Percentiles rank a stretch among this genome's conserved stretches.
Evolutionary conservation across 2,113 vertebrate species (phyloP).

Genomic region (Vidua macroura): DNA sequence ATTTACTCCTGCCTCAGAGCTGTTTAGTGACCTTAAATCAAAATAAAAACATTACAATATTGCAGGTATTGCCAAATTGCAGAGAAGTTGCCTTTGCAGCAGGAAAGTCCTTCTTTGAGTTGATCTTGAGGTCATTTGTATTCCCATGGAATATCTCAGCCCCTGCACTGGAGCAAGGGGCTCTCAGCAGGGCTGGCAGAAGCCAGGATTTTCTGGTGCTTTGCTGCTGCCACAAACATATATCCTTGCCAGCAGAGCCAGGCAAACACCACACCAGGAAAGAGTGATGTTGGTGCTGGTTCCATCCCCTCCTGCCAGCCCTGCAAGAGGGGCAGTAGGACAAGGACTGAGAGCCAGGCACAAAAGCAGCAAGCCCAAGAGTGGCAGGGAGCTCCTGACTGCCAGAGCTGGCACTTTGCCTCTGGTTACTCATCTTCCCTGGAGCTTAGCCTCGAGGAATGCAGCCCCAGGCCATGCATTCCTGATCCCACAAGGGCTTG

Average conservation of each 20-base stretch:
- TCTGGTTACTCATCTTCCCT: background rate
- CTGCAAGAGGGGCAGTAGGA: background rate
- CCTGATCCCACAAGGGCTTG: background rate
- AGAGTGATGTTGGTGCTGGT: fast-evolving
- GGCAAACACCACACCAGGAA: background rate
- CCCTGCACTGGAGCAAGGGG: fast-evolving
- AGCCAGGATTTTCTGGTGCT: background rate
- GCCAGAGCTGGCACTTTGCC: background rate
- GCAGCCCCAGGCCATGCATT: background rate
- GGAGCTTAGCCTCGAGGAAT: background rate
- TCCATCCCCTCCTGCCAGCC: background rate
- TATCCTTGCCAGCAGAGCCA: fast-evolving
- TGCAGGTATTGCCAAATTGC: background rate
- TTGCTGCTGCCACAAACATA: fast-evolving
- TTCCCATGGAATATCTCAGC: fast-evolving
- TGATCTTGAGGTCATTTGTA: background rate
- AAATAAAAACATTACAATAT: background rate
- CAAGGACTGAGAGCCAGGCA: fast-evolving
- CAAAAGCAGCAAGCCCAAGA: background rate
- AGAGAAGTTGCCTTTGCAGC: background rate
- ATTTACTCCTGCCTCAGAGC: background rate
- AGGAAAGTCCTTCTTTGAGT: background rate
- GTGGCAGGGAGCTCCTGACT: background rate
- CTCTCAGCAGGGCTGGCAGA: background rate
- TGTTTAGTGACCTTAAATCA: background rate